Evolutionary conservation across 2,888 invertebrate species (phyloP), one percentile per base, ranked within the genome.

Genomic region (Mechanitis mazaeus): DNA sequence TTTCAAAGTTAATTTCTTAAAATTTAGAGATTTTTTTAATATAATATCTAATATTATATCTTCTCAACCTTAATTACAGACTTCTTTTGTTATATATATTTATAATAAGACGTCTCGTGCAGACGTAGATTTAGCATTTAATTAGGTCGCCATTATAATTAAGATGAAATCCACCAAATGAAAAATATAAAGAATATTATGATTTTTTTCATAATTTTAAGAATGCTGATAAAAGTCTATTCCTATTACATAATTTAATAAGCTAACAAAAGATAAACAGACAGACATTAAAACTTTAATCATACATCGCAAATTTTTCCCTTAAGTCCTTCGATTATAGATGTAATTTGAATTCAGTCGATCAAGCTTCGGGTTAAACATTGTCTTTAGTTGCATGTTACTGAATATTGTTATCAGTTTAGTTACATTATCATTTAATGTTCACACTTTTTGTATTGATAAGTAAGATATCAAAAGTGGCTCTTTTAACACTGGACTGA

Each of bases 321-420:
- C 42, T 9, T 42, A 11, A 9, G 9, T 42, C 42, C 42, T 42
- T 42, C 42, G 42, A 42, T 54, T 56, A 56, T 57, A 55, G 56
- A 35, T 58, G 61, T 61, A 64, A 59, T 64, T 60, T 61, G 60
- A 62, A 45, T 55, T 42, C 60, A 64, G 58, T 62, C 58, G 60
- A 59, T 56, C 54, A 60, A 62, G 59, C 62, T 58, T 62, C 57
- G 55, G 11, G 7, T 42, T 42, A 7, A 47, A 33, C 47, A 9
- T 45, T 12, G 42, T n/a, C 45, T 58, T 12, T 31, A n/a, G 9
- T 58, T 53, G 42, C 42, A 42, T 58, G 47, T 58, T 58, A 58
- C 7, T 28, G 9, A 53, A 53, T 28, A 53, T 28, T 53, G 31
- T 53, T 53, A 31, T 7, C 11, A 33, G 9, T 9, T 42, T 9